A percentile compares a stretch with the other conserved stretches of the same genome.
phyloP scores from a whole-genome alignment of 1,140 invertebrate genomes.

The Drosophila prosaltans region DNA sequence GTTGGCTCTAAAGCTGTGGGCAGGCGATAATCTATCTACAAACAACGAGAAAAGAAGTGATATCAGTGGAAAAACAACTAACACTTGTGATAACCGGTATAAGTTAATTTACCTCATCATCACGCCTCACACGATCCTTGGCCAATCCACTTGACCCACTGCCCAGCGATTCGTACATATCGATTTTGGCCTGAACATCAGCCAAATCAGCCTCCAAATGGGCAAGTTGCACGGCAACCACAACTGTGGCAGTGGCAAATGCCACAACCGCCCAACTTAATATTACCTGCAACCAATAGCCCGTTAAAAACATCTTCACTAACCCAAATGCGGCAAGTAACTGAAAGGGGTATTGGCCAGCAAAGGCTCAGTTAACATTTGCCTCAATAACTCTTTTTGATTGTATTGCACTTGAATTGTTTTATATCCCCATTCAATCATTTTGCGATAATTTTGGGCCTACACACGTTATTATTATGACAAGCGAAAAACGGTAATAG shows the following conservation, averaged over 20 bases:
- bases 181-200: slow-evolving; percentile 59
- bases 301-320: slow-evolving; percentile 53
- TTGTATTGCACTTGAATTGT: slow-evolving; percentile 39
- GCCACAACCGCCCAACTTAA: slow-evolving; percentile 62
- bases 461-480: slow-evolving; percentile 25
- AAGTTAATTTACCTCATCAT: slow-evolving; percentile 37
- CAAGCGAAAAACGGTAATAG: slow-evolving; percentile 14
- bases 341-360: slow-evolving; percentile 24
- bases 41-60: neutral
- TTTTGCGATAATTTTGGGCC: slow-evolving; percentile 35
- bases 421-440: slow-evolving; percentile 41
- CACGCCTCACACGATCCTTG: slow-evolving; percentile 10
- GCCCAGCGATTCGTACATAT: slow-evolving; percentile 34
- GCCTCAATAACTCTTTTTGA: slow-evolving; percentile 39
- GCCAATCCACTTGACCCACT: neutral
- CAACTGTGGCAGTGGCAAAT: slow-evolving; percentile 82
- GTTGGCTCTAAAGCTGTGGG: slow-evolving; percentile 87
- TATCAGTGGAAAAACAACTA: neutral
- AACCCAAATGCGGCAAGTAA: slow-evolving; percentile 45
- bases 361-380: slow-evolving; percentile 11
- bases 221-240: slow-evolving; percentile 68
- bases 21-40: slow-evolving; percentile 85
- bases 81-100: neutral
- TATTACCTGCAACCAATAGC: slow-evolving; percentile 36
- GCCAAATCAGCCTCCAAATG: slow-evolving; percentile 49